These are phyloP conservation scores for Carcinoscorpius rotundicauda DNA, from an alignment of 1,140 invertebrate species.

Conservation along the genomic window DNA sequence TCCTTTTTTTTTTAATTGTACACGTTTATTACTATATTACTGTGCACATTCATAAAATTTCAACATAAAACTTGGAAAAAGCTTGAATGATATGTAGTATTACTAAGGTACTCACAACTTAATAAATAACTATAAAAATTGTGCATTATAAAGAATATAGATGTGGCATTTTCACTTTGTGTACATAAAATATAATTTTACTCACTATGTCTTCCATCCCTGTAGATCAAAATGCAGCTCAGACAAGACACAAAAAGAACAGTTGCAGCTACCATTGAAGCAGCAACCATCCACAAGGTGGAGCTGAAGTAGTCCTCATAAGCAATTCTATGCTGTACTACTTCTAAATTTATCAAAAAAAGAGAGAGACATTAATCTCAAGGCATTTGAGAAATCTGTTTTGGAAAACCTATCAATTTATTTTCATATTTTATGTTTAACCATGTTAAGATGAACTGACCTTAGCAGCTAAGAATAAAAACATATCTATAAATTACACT, in stretches of 20 bases:
- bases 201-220: slow-evolving; percentile 51
- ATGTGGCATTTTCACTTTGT: too few species aligned
- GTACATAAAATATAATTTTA: background rate
- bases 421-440: too few species aligned
- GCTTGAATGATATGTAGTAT: too few species aligned
- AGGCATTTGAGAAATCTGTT: background rate
- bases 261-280: slow-evolving; percentile 73
- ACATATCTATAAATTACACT: background rate
- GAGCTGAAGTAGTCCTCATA: slow-evolving; percentile 63
- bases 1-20: too few species aligned
- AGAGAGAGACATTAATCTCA: background rate
- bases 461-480: background rate
- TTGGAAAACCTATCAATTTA: background rate
- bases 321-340: slow-evolving; percentile 52
- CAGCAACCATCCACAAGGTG: slow-evolving; percentile 67
- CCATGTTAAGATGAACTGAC: too few species aligned
- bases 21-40: too few species aligned
- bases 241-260: slow-evolving; percentile 63
- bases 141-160: too few species aligned
- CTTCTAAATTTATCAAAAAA: slow-evolving; percentile 37
- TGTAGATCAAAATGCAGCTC: slow-evolving; percentile 69
- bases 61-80: too few species aligned
- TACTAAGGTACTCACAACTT: too few species aligned
- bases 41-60: too few species aligned
- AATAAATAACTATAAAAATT: too few species aligned